Percentiles rank a stretch among this genome's conserved stretches.
Evolutionary conservation across 2,888 invertebrate genomes (phyloP).

Genomic region (Apomyelois bistriatella): DNA sequence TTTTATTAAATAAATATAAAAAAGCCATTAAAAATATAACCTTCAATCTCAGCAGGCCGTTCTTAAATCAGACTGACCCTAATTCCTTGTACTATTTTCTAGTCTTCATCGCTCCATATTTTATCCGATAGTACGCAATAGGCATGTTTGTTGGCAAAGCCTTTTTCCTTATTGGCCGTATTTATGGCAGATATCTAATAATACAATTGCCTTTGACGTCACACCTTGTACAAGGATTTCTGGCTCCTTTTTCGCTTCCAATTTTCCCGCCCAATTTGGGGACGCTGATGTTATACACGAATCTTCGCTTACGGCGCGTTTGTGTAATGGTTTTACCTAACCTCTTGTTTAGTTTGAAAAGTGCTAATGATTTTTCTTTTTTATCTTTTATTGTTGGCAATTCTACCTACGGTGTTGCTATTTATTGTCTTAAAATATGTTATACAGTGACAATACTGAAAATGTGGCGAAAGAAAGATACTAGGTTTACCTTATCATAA

Average conservation of each 20-base stretch:
- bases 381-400: neutral
- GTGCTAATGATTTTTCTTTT: neutral
- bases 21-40: too few species aligned
- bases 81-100: neutral
- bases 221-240: conserved; percentile 26
- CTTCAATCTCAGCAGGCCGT: neutral
- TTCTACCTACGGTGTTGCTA: neutral
- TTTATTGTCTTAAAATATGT: too few species aligned
- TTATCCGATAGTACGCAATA: conserved; percentile 25
- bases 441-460: too few species aligned
- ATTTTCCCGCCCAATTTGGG: conserved; percentile 11
- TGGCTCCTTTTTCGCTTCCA: conserved; percentile 4
- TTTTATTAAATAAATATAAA: too few species aligned
- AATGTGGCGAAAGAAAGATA: too few species aligned
- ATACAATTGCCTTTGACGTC: conserved; percentile 34
- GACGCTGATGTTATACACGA: neutral
- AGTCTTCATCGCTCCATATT: conserved; percentile 27
- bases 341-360: neutral
- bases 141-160: conserved; percentile 30
- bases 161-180: conserved; percentile 34
- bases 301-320: neutral
- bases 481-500: too few species aligned
- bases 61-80: neutral
- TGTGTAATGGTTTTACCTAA: neutral
- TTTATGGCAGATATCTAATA: conserved; percentile 35